A percentile compares a stretch with the other conserved stretches of the same genome.
Evolutionary conservation across 2,888 invertebrate genomes (phyloP).

Genomic region (Maniola hyperantus): DNA sequence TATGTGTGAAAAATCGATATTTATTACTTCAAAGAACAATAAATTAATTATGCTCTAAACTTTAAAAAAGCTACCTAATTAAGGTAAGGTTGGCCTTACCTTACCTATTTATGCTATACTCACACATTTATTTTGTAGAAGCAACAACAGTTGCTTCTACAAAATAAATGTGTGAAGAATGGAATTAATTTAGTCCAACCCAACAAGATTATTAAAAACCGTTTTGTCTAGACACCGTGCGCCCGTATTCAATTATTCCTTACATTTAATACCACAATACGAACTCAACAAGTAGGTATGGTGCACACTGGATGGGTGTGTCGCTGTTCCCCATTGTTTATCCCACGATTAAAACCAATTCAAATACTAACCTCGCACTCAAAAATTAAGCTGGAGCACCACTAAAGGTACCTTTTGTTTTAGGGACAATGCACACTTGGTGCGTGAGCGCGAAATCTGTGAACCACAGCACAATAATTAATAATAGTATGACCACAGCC

Average conservation of each 20-base stretch:
- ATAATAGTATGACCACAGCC: constrained; percentile 20
- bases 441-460: constrained; percentile 52
- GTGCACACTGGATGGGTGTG: constrained; percentile 73
- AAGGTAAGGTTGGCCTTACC: too few relatives aligned
- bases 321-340: constrained; percentile 76
- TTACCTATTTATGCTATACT: too few relatives aligned
- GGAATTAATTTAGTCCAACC: not conserved
- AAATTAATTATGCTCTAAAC: not conserved
- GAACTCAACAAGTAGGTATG: constrained; percentile 42
- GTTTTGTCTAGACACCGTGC: constrained; percentile 28
- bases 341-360: constrained; percentile 82
- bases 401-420: constrained; percentile 71
- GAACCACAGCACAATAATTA: constrained; percentile 31
- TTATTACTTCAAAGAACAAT: not conserved
- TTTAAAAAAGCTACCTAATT: not conserved
- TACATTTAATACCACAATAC: constrained; percentile 39
- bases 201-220: constrained; percentile 15
- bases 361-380: constrained; percentile 80
- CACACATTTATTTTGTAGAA: too few relatives aligned
- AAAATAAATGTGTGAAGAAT: not conserved
- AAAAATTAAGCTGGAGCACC: constrained; percentile 79
- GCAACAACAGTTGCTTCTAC: too few relatives aligned
- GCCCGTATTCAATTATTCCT: constrained; percentile 33
- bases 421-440: constrained; percentile 72
- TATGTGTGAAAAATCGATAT: constrained; percentile 8